Percentiles rank a stretch among this genome's conserved stretches.
Conservation (phyloP, 2,113 vertebrate species). For the Antigone vipio region DNA sequence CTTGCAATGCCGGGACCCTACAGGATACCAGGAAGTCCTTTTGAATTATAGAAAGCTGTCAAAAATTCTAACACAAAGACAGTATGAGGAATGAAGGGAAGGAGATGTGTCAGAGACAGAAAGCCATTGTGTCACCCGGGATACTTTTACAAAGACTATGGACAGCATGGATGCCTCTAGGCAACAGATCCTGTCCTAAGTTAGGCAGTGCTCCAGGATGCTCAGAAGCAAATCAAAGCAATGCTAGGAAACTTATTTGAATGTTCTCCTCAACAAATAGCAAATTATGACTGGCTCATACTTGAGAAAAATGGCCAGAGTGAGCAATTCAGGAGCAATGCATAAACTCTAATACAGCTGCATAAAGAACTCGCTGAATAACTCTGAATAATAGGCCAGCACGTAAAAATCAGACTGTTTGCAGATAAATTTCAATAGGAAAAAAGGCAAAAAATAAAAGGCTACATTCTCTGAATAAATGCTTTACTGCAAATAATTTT, state of each 20-base stretch:
- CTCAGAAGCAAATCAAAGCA: neutral
- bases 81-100: neutral
- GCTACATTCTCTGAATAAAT: neutral
- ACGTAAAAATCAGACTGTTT: slow-evolving; percentile 15
- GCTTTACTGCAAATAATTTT: neutral
- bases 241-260: neutral
- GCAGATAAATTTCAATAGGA: neutral
- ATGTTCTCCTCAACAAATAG: neutral
- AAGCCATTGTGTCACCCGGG: neutral
- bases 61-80: neutral
- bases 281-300: neutral
- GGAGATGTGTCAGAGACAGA: neutral
- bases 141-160: neutral
- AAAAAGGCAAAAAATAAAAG: neutral
- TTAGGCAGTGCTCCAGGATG: neutral
- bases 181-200: neutral
- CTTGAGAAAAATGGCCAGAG: neutral
- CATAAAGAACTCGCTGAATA: neutral
- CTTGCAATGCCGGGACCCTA: neutral
- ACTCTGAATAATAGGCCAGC: neutral
- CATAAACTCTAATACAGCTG: neutral
- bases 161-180: neutral
- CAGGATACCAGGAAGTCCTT: neutral
- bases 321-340: neutral
- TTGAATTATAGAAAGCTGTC: neutral